phyloP scores from a whole-genome alignment of 2,888 invertebrate genomes.

The Lagria hirta region DNA sequence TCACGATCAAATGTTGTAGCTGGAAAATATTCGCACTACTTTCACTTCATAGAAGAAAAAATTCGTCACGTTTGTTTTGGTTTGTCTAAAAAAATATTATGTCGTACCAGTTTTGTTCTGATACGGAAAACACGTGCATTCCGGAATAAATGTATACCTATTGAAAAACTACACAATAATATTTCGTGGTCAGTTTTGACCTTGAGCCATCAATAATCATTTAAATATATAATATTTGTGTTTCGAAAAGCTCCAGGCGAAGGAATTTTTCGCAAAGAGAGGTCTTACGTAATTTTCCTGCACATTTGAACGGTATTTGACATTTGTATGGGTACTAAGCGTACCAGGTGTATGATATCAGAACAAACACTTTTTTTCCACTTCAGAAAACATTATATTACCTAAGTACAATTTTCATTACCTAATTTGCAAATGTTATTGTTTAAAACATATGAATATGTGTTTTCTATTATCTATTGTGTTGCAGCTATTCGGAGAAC shows the following conservation, averaged over 20 bases:
- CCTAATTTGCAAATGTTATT: no score
- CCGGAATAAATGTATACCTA: slow-evolving; percentile 14
- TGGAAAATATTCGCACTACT: slow-evolving; percentile 16
- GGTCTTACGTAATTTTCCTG: slow-evolving; percentile 14
- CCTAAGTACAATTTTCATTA: no score
- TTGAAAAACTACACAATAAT: slow-evolving; percentile 4
- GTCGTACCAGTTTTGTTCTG: slow-evolving; percentile 20
- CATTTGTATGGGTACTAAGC: no score
- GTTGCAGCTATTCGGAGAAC: no score
- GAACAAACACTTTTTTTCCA: no score
- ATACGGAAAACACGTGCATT: slow-evolving; percentile 19
- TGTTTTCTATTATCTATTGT: no score
- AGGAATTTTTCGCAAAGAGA: slow-evolving; percentile 16
- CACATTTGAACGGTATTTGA: no score
- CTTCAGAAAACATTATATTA: no score
- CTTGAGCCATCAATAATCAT: slow-evolving; percentile 18
- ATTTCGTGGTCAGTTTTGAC: slow-evolving; percentile 10
- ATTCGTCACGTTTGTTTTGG: slow-evolving; percentile 17
- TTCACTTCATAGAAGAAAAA: slow-evolving; percentile 22
- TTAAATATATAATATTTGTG: slow-evolving; percentile 9
- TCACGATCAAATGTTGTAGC: slow-evolving; percentile 2
- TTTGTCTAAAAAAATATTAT: slow-evolving; percentile 6
- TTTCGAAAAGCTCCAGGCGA: no score
- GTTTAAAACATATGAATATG: no score
- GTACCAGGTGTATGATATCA: no score